Base-by-base conservation (phyloP, 2,888 invertebrate genomes). In the Cataglyphis albicans region DNA sequence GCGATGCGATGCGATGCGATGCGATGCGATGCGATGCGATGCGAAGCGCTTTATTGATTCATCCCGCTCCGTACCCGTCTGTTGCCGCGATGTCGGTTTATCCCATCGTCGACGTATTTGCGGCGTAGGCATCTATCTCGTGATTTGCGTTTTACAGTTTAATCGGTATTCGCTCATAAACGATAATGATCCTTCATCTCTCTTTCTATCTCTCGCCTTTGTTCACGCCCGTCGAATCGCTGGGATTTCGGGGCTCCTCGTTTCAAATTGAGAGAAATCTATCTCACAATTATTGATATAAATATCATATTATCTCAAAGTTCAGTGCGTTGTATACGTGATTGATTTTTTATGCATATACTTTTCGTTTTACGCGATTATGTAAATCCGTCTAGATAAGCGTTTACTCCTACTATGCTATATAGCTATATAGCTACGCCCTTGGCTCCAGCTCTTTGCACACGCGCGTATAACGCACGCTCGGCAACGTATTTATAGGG, bases 31-130 rank as follows among this genome's bases (percentile, higher is more conserved):
- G 32, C 70, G 72, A 72, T 18, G 72, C 72, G 72, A 84, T 78
- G 82, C 74, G 85, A 82, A 78, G 86, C 67, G 75, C 86, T 86
- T 89, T 89, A 89, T 89, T 85, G 88, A 89, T 89, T 89, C 88
- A 86, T 86, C 87, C 83, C 89, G 83, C 78, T 78, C 82, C 83
- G 59, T 65, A 12, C 82, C 83, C 82, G 88, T 68, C 68, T 59
- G 76, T 68, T 76, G 76, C 78, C 78, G 76, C 85, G 82, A 88
- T 72, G 88, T 82, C 87, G 87, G 89, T 86, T 89, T 87, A 88
- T 88, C 87, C 87, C 87, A 70, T 84, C 88, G 86, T 78, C 89
- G 86, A 83, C 89, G 87, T 86, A 84, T 88, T 86, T 84, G 84
- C 89, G 84, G 84, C 78, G 82, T 63, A 74, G 84, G 75, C 76